Base-by-base conservation (phyloP, 2,888 invertebrate genomes). In the Limnephilus lunatus region DNA sequence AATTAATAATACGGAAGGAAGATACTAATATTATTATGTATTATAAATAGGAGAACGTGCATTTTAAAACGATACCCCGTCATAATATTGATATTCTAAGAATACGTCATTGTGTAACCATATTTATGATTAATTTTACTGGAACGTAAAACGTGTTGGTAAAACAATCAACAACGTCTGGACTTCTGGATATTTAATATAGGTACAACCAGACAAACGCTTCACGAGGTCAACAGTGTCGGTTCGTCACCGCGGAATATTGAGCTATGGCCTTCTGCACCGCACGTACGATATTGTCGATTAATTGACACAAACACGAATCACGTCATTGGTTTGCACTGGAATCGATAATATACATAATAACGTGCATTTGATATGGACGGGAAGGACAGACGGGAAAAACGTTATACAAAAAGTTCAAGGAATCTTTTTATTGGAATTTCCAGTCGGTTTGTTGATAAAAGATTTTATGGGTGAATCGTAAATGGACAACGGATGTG, bases 201-300 rank as follows among this genome's bases (percentile, higher is more conserved):
- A 25, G n/a, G n/a, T n/a, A 68, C 25, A 68, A 9, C 68, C 68
- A 68, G 68, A 68, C 68, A 68, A 68, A 68, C n/a, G 68, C 68
- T n/a, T 68, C 68, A 68, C 68, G 68, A n/a, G 68, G 68, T 68
- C 68, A 68, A 68, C 25, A 68, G 25, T 68, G 68, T 11, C 25
- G 68, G 25, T n/a, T 25, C 25, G 68, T 68, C 68, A 68, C 68
- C 25, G 68, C n/a, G 68, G 68, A 25, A 68, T 68, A 68, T 68
- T 68, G 68, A 68, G 68, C 25, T 68, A 11, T 9, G 68, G 68
- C 68, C 68, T 68, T 68, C 68, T n/a, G 68, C 68, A 68, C 68
- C n/a, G 68, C 68, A 68, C 68, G 68, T 68, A 68, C 68, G 68
- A 68, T 68, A 68, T 68, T 68, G 68, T 68, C 68, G 68, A 68